These are phyloP conservation scores for Liparis tanakae DNA, from an alignment of 2,797 vertebrate genomes.

Conservation along the genomic window DNA sequence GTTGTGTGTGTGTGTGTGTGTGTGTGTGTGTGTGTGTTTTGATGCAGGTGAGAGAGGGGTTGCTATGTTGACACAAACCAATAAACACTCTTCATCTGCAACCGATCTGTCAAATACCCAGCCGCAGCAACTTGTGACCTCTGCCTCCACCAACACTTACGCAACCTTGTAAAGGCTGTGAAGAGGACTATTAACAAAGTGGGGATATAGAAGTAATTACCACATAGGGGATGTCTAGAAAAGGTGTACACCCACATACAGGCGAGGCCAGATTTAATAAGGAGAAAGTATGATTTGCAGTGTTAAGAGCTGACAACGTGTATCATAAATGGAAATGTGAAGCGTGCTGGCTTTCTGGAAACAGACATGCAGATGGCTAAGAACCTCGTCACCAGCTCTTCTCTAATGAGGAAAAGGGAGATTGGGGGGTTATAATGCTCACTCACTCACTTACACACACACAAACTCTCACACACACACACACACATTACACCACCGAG, in stretches of 20 bases:
- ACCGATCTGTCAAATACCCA: slow-evolving; percentile 72
- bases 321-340: slow-evolving; percentile 76
- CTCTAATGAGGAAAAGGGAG: slow-evolving; percentile 67
- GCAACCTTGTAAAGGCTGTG: slow-evolving; percentile 49
- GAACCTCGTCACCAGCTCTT: slow-evolving; percentile 68
- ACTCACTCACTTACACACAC: slow-evolving; percentile 30
- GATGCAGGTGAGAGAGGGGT: slow-evolving; percentile 62
- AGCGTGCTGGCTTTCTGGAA: slow-evolving; percentile 74
- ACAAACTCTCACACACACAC: slow-evolving; percentile 24
- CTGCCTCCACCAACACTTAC: slow-evolving; percentile 50
- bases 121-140: slow-evolving; percentile 46
- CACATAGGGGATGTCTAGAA: slow-evolving; percentile 43
- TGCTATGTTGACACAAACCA: slow-evolving; percentile 73
- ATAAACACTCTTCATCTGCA: slow-evolving; percentile 73
- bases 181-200: slow-evolving; percentile 55
- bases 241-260: slow-evolving; percentile 42
- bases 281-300: slow-evolving; percentile 75
- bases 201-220: slow-evolving; percentile 57
- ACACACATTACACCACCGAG: slow-evolving; percentile 61
- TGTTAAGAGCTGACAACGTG: slow-evolving; percentile 78
- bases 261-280: slow-evolving; percentile 73
- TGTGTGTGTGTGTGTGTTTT: slow-evolving; percentile 20
- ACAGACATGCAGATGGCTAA: slow-evolving; percentile 73
- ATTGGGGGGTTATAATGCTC: slow-evolving; percentile 53
- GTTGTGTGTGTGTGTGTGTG: slow-evolving; percentile 4